Evolutionary conservation across 1,140 invertebrate genomes (phyloP), one percentile per base, ranked within the genome.

Genomic region (Heliconius eleuchia): DNA sequence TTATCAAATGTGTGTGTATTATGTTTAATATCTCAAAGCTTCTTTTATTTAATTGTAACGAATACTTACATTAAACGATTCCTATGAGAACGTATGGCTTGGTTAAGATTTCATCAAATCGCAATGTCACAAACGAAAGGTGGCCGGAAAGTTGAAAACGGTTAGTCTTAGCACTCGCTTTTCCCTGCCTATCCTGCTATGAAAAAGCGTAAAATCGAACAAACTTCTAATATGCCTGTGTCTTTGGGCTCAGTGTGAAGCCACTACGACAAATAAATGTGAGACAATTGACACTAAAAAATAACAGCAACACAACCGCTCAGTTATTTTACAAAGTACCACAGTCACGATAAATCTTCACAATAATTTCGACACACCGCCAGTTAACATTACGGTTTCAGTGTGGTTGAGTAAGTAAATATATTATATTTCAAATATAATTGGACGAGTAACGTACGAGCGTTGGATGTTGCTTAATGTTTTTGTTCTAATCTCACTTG

Each of bases 351-450:
- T 66, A 66, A 66, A 66, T 66, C 23, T 66, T 66, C 60, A 66
- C 60, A 66, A 66, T 13, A 66, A 66, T 66, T 66, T 30, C 60
- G 16, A 30, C 60, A 66, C 60, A 30, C n/a, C 42, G 42, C 42
- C 42, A 8, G 60, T 66, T 66, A 66, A 66, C 60, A 66, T 66
- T 66, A 66, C 60, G 30, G 6, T 66, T 66, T 66, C 60, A 66
- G 30, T 66, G 60, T 13, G 60, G 60, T 66, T 66, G 60, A 66
- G 60, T 66, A 66, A 66, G 23, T 66, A 66, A 66, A 66, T 66
- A 30, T 23, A 66, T 66, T 66, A 13, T 23, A 66, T 66, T 66
- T 66, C 11, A 66, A 66, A 66, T 66, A 66, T 66, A 30, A 66
- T 66, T 66, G 27, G 60, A 66, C 3, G 60, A 30, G 11, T 66